Evolutionary conservation across 2,888 invertebrate genomes (phyloP), one percentile per base, ranked within the genome.

Genomic region (Teleiodes luculella): DNA sequence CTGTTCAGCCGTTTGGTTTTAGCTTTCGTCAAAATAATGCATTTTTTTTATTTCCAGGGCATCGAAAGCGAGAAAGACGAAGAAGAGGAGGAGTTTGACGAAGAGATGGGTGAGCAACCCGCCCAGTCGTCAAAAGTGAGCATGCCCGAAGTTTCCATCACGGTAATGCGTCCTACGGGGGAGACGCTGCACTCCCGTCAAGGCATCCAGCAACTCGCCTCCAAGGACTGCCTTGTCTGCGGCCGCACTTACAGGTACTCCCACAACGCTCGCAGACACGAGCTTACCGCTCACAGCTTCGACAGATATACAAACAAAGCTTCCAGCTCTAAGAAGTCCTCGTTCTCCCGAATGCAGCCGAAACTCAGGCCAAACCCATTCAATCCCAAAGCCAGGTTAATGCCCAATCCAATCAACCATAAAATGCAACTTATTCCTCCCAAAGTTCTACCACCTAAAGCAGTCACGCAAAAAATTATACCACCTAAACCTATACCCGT

Each of bases 281-380:
- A 90, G 60, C 83, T 90, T 37, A 84, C 83, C 1, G 70, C 90
- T 1, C 90, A 90, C 59, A 75, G 80, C 55, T 90, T 90, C 60
- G 90, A 90, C 62, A 78, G 90, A 53, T 90, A 90, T 67, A 90
- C 90, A 14, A 90, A 90, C 64, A 90, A 87, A 73, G 68, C 82
- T 10, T 79, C 80, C 18, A 62, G 80, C 16, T 62, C 68, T 35
- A 82, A 83, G 62, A 86, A 82, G 58, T 63, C 76, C 76, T 10
- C 41, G 1, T 74, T 74, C 10, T 57, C 71, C 11, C 78, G 75
- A 45, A 72, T 83, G 69, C 81, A 80, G 68, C 84, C 86, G 3
- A 90, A 90, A 76, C 72, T 88, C 11, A 77, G 89, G 63, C 88
- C 88, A 0, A 90, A 89, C 59, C 89, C 90, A 2, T 90, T 89